Evolutionary conservation across 2,113 vertebrate species (phyloP), one percentile per base, ranked within the genome.

Genomic region (Nyctibius bracteatus): DNA sequence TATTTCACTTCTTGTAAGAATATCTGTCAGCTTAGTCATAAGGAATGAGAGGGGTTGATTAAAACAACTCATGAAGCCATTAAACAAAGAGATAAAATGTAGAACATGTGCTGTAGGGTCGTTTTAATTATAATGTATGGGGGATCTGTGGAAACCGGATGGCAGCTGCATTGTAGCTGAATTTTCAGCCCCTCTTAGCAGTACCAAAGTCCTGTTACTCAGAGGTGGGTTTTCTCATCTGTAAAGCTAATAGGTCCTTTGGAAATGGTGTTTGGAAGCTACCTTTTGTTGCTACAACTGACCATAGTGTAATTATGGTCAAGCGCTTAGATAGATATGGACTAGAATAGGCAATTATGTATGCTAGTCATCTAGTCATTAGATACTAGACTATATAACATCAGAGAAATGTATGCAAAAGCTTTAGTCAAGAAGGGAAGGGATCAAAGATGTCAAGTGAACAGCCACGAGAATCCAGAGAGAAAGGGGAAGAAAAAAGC

Each of bases 1-100:
- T 94, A 88, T 90, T 97, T 90, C 78, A 68, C 67, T 95, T 93
- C 83, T 41, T 94, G 92, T 94, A 94, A 90, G 86, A 87, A 41
- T 94, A 88, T 95, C 93, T 96, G 81, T 96, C 92, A 96, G 71
- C 54, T 87, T 70, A 93, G 83, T 88, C 93, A 70, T 74, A 92
- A 94, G 83, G 71, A 94, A 93, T 66, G 90, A 92, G 66, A 75
- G 46, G 43, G 78, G 78, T 57, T 97, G 96, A 97, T 96, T 96
- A 90, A 96, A 97, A 94, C 90, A 96, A 91, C 75, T 90, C 95
- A 72, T 0, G 0, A 92, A 89, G 86, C 87, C 91, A 92, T 94
- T 93, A 85, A 90, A 91, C 92, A 89, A 75, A 97, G 92, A 95
- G 88, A 94, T 93, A 96, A 95, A 96, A 96, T 94, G 91, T 94